These are phyloP conservation scores for Eudorcas thomsonii DNA, from an alignment of 2,113 vertebrate genomes.

Conservation along the genomic window DNA sequence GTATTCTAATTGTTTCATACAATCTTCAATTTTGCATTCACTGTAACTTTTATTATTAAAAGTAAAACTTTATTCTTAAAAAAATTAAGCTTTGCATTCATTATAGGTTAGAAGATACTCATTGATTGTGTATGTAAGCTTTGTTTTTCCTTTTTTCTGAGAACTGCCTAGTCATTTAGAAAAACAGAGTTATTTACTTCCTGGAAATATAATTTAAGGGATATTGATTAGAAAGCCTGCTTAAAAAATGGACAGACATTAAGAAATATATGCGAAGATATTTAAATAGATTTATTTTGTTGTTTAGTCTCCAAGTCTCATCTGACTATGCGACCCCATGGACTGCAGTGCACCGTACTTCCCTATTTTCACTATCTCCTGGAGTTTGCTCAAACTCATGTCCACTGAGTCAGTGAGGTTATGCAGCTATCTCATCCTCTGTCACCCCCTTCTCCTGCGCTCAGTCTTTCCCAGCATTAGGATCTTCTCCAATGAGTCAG, in stretches of 20 bases:
- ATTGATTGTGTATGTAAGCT: neutral
- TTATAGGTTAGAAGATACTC: neutral
- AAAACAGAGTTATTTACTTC: neutral
- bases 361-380: neutral
- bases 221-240: neutral
- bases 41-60: neutral
- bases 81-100: neutral
- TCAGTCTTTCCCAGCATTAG: neutral
- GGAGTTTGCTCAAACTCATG: neutral
- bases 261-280: neutral
- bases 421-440: neutral
- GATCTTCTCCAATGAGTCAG: neutral
- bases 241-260: neutral
- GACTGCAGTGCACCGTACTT: neutral
- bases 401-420: neutral
- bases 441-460: neutral
- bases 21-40: neutral
- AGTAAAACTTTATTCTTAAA: neutral
- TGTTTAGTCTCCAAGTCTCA: neutral
- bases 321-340: neutral
- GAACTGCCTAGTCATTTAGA: neutral
- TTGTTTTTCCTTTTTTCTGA: neutral
- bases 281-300: neutral
- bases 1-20: neutral
- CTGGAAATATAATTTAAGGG: neutral